Base-by-base conservation (phyloP, 2,113 vertebrate species). In the Crotalus helleri region DNA sequence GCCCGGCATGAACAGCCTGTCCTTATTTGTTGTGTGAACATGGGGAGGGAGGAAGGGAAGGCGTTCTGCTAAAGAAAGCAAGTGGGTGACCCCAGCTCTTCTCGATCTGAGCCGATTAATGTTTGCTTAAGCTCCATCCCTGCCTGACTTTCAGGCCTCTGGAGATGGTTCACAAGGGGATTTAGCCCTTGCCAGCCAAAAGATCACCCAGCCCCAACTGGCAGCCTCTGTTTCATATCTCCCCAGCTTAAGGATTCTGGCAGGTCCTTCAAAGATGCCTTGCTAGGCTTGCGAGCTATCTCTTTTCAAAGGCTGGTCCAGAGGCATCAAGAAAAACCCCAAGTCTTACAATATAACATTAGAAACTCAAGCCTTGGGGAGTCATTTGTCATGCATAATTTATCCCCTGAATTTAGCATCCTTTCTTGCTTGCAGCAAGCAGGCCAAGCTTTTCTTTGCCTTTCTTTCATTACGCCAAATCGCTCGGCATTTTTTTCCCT, bases 311-410 rank as follows among this genome's bases (percentile, higher is more conserved):
- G 89, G 92, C 59, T 1, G 5, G 46, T 59, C 94, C 95, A 96
- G 91, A 94, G 89, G 90, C 49, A 96, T 46, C 96, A 21, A 58
- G 57, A 89, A 88, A 92, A 29, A 85, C 6, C 51, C 91, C 88
- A 53, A 96, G 93, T 92, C 95, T 89, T 93, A 92, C 90, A 93
- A 57, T 91, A 46, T 90, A 94, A 13, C 4, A 0, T 94, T 97
- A 90, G 89, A 92, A 94, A 92, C 74, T 94, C 46, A 85, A 94
- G 93, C 94, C 90, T n/a, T 13, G 3, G 91, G 92, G 69, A 94
- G 92, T 95, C 93, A 96, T 96, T 96, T 97, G 85, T 92, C 95
- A 96, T 95, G 94, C 92, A 91, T 95, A 94, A 95, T 94, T 96
- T 96, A 94, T 94, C 90, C 2, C 4, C 86, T 89, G 88, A 95